Base-by-base conservation (phyloP, 2,888 invertebrate genomes). In the Shargacucullia verbasci region DNA sequence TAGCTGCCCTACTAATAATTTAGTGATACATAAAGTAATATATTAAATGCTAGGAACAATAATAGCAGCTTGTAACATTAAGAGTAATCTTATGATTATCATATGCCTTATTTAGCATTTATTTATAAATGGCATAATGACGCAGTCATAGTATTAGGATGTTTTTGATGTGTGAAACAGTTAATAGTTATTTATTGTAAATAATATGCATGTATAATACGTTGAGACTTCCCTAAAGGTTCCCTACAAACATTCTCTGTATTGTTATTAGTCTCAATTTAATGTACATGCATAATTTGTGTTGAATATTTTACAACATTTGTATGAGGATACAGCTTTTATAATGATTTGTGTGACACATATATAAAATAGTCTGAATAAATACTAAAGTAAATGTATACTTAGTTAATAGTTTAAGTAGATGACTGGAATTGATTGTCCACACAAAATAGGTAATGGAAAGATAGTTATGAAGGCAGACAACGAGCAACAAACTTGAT, bases 21-120 rank as follows among this genome's bases (percentile, higher is more conserved):
- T 60, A 67, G 45, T 43, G 11, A 57, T 48, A 62, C 39, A 74
- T 64, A 64, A 57, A 75, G 58, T 70, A 76, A 72, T 73, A 72
- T 76, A 73, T 75, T 44, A 61, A 66, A 65, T 69, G 69, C 74
- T 74, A 71, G 64, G 34, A 57, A 66, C 56, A 69, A 65, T 65
- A 62, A 58, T 70, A 68, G 73, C 66, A 65, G 70, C 73, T 76
- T 69, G 33, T 73, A 73, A 49, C 41, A 14, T 56, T 76, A 76
- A 74, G 62, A 33, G 59, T 76, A 68, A 63, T 68, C 74, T 76
- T 73, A 76, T 73, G 76, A 76, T 69, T 44, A 47, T 64, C 35
- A 57, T 49, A 75, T 61, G 75, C 75, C 75, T 75, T 75, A 76
- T 58, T 60, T 66, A 76, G 75, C 73, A 76, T 76, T 76, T 76